These are phyloP conservation scores for Turritopsis dohrnii DNA, from an alignment of 30 jellyfish, hydroid and myxozoan genomes.

Conservation along the genomic window DNA sequence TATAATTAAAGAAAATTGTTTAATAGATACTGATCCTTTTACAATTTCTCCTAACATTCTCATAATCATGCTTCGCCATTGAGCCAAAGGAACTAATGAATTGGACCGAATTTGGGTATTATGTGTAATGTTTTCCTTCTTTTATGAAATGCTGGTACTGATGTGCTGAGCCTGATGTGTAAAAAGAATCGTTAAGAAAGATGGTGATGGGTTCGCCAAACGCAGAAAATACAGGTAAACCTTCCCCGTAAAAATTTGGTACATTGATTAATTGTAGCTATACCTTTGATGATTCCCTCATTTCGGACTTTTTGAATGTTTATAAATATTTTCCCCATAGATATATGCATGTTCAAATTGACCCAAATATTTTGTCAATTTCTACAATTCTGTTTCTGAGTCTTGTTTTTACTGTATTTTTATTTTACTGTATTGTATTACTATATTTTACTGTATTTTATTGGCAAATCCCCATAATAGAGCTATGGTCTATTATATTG, in stretches of 20 bases:
- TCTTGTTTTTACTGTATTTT: no score
- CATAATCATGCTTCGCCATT: constrained; percentile 8
- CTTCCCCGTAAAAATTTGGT: background rate
- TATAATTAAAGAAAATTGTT: background rate
- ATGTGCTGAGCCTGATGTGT: constrained; percentile 5
- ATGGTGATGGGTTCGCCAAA: constrained; percentile 95
- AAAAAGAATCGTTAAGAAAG: constrained; percentile 14
- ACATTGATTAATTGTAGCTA: background rate
- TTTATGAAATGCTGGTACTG: constrained; percentile 1
- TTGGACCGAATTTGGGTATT: constrained; percentile 24
- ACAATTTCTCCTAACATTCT: background rate
- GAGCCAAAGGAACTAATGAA: background rate
- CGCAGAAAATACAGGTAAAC: constrained; percentile 77
- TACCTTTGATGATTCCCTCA: background rate
- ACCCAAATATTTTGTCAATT: no score
- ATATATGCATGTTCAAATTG: no score
- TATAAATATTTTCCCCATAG: no score
- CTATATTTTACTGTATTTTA: no score
- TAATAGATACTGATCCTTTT: background rate
- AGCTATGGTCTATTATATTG: no score
- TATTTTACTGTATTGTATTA: no score
- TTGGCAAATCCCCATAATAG: no score
- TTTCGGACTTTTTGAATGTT: no score
- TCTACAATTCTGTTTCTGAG: no score
- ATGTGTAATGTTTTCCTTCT: constrained; percentile 1